Conservation (phyloP, 2,797 vertebrate genomes). For the Acanthurus tractus region DNA sequence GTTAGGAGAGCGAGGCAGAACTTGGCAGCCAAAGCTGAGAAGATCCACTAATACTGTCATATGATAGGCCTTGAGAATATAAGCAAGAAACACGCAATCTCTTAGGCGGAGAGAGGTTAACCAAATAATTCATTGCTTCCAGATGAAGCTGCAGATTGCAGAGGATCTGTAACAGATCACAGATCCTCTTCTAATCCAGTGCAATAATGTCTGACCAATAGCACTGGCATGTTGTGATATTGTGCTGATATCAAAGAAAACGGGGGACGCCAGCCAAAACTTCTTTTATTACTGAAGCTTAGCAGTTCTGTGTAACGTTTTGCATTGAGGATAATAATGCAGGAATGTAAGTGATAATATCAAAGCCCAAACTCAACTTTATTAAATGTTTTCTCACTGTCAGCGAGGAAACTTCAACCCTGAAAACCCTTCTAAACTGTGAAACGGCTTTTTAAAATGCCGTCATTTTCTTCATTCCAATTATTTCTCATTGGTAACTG, state of each 20-base stretch:
- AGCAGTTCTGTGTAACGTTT: neutral
- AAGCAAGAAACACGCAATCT: constrained; percentile 59
- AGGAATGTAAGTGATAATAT: constrained; percentile 1
- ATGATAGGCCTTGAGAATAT: constrained; percentile 56
- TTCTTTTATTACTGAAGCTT: neutral
- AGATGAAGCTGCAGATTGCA: constrained; percentile 62
- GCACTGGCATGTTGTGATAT: neutral
- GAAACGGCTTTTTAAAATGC: neutral
- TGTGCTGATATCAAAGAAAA: constrained; percentile 28
- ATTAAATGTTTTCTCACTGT: constrained; percentile 1
- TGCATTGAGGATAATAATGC: neutral
- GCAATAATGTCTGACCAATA: constrained; percentile 11
- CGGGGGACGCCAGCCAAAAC: neutral
- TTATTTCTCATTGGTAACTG: neutral
- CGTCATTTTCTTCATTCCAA: neutral
- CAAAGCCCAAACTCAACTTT: neutral
- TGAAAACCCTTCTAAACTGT: neutral
- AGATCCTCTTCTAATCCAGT: constrained; percentile 24
- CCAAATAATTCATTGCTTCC: constrained; percentile 68
- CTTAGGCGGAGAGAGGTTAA: constrained; percentile 50
- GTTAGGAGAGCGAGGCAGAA: constrained; percentile 54
- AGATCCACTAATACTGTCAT: constrained; percentile 58
- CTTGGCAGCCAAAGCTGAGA: constrained; percentile 50
- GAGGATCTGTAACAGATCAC: constrained; percentile 49
- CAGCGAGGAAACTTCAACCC: too few relatives aligned